Conservation (phyloP, 2,888 invertebrate genomes). For the Periphyllus acericola region DNA sequence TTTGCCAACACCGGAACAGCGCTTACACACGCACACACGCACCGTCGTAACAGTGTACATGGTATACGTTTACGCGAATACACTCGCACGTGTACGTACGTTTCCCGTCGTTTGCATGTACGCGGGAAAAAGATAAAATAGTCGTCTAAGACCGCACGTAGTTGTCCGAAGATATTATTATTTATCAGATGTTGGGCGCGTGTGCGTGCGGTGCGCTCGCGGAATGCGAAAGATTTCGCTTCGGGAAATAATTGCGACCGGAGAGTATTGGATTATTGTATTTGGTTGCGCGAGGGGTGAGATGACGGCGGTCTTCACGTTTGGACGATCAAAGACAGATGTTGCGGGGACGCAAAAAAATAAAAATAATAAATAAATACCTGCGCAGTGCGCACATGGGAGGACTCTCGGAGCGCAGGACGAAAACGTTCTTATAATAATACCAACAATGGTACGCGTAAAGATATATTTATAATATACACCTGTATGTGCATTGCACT, state of each 20-base stretch:
- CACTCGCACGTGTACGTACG: neutral
- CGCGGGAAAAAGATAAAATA: constrained; percentile 2
- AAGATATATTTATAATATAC: too few species aligned
- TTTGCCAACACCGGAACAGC: neutral
- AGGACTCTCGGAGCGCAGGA: neutral
- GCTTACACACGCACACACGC: neutral
- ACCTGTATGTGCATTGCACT: too few species aligned
- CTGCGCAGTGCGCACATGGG: too few species aligned
- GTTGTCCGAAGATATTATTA: neutral
- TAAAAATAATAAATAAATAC: neutral
- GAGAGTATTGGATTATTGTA: constrained; percentile 11
- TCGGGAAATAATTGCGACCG: constrained; percentile 2
- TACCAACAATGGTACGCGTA: too few species aligned
- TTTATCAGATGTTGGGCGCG: neutral
- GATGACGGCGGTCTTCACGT: constrained; percentile 29
- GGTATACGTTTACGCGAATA: neutral
- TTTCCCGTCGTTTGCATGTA: constrained; percentile 1
- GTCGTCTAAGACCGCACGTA: constrained; percentile 19
- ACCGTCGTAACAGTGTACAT: too few species aligned
- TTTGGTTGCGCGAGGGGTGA: neutral
- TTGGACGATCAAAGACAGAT: constrained; percentile 28
- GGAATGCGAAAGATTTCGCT: constrained; percentile 25
- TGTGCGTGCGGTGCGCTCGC: neutral
- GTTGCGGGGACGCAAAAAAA: too few species aligned
- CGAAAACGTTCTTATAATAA: neutral